A percentile compares a stretch with the other conserved stretches of the same genome.
These are phyloP conservation scores for Xylocopa sonorina DNA, from an alignment of 1,140 invertebrate genomes.

Conservation along the genomic window DNA sequence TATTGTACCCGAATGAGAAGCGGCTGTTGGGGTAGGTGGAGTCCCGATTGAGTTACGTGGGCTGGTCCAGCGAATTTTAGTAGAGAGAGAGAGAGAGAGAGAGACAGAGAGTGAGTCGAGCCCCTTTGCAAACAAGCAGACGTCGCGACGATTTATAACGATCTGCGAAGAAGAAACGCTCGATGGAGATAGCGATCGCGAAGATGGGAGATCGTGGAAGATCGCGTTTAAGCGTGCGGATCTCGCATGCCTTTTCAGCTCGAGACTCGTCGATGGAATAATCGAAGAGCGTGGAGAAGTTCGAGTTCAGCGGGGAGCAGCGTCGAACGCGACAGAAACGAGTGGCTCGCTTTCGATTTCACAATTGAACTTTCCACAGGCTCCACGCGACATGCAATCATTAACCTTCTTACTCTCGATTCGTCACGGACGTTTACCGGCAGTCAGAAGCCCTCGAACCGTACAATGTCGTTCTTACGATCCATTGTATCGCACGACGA, in stretches of 20 bases:
- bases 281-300: background rate
- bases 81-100: conserved; percentile 9
- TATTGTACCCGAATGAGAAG: conserved; percentile 31
- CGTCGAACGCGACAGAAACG: too few relatives aligned
- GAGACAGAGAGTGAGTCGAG: too few relatives aligned
- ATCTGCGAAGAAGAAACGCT: background rate
- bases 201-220: too few relatives aligned
- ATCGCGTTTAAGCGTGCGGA: too few relatives aligned
- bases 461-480: conserved; percentile 1
- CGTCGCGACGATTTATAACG: background rate
- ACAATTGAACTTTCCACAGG: background rate
- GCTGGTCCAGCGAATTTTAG: conserved; percentile 3
- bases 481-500: background rate
- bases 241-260: too few relatives aligned
- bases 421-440: background rate
- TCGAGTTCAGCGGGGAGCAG: too few relatives aligned
- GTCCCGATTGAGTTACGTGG: background rate
- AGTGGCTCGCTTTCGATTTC: too few relatives aligned
- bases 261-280: too few relatives aligned
- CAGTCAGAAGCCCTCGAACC: background rate
- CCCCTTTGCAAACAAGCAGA: conserved; percentile 18
- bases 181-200: background rate
- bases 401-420: background rate
- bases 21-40: background rate
- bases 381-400: background rate